Evolutionary conservation across 2,888 invertebrate species (phyloP).

Genomic region (Ectemnius continuus): DNA sequence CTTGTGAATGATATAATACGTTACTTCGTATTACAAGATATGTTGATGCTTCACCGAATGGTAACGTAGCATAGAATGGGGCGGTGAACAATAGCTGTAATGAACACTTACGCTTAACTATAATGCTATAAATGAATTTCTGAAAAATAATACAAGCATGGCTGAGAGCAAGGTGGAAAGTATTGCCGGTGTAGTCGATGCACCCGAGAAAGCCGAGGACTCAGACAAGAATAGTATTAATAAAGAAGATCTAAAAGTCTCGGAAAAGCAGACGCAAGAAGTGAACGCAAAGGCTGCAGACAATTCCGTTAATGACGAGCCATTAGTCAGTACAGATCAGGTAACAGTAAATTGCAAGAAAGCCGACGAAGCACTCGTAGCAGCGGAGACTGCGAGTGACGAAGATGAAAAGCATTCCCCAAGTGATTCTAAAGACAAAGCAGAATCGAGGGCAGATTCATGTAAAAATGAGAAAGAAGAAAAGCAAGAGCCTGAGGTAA

Average conservation of each 20-base stretch:
- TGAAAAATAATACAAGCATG: slow-evolving; percentile 41
- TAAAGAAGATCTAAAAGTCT: slow-evolving; percentile 14
- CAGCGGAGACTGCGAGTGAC: neutral
- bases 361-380: neutral
- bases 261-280: slow-evolving; percentile 19
- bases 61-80: slow-evolving; percentile 19
- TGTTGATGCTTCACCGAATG: slow-evolving; percentile 15
- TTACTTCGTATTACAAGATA: neutral
- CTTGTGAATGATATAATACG: neutral
- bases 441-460: neutral
- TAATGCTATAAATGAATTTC: slow-evolving; percentile 34
- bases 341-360: slow-evolving; percentile 4
- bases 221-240: slow-evolving; percentile 17
- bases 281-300: slow-evolving; percentile 10
- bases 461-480: slow-evolving; percentile 12
- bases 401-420: slow-evolving; percentile 22
- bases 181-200: slow-evolving; percentile 16
- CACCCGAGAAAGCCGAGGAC: slow-evolving; percentile 16
- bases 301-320: neutral
- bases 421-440: slow-evolving; percentile 3
- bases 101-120: slow-evolving; percentile 19
- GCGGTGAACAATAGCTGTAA: neutral
- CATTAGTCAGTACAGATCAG: too few species aligned
- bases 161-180: slow-evolving; percentile 41
- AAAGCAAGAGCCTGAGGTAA: neutral